Base-by-base conservation (phyloP, 2,888 invertebrate species). In the Heliconius cydno region DNA sequence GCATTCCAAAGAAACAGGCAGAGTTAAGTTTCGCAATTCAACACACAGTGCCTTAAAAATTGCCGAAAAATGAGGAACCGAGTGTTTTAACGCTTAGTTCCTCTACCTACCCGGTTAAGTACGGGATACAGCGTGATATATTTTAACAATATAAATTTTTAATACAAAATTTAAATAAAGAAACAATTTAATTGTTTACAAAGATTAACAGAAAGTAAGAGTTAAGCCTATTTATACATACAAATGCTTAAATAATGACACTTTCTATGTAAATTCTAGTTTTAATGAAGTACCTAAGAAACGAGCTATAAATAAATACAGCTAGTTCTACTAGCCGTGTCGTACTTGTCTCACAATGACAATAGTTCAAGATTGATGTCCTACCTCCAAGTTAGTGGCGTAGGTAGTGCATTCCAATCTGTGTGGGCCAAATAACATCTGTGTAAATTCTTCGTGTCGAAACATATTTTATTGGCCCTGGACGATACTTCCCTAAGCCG, bases 381-480 rank as follows among this genome's bases (percentile, higher is more conserved):
- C 85, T 83, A 80, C 75, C 74, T 79, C 76, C 76, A 72, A 82
- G 85, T 86, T 86, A 85, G 85, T 85, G 86, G 92, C 90, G 92
- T 92, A 92, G 92, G 92, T 86, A 88, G 91, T 84, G 86, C 90
- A 91, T 92, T 90, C 92, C 92, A 82, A 80, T 81, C 85, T 84
- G 87, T 88, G 91, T 92, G 90, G 92, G 92, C 91, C 86, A 85
- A 82, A 88, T 88, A 88, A 89, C 90, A 89, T 91, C 89, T 89
- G 90, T 86, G 86, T 86, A 89, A 89, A 91, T 92, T 85, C 85
- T 84, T 85, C 77, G 84, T 87, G 86, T 86, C 85, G 86, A 87
- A 86, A 87, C 76, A 80, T 84, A 86, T 86, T 70, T 88, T 88
- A 87, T 87, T 84, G 80, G 76, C 80, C 72, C 77, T 76, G 82